Evolutionary conservation across 2,797 vertebrate genomes (phyloP).

Genomic region (Spea hammondii): DNA sequence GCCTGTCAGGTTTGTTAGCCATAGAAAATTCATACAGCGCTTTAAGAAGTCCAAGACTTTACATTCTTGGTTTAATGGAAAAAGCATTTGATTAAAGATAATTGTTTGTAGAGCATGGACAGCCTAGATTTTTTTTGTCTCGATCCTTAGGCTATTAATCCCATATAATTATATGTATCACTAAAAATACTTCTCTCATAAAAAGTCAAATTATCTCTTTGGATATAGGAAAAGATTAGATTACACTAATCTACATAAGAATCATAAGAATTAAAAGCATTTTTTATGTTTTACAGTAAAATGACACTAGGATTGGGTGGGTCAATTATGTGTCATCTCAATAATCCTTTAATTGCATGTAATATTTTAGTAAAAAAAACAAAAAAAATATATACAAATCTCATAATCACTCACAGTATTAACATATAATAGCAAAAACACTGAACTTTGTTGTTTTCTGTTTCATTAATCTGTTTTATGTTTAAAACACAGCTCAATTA

Average conservation of each 20-base stretch:
- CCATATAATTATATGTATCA: neutral
- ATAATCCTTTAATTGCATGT: neutral
- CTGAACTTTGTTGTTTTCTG: neutral
- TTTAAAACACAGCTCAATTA: constrained; percentile 35
- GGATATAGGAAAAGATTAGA: neutral
- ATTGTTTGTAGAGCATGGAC: too few species aligned
- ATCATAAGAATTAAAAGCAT: neutral
- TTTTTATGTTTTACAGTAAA: neutral
- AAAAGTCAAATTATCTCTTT: neutral
- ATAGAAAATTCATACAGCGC: too few species aligned
- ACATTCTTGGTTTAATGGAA: too few species aligned
- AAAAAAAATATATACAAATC: neutral
- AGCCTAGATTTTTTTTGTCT: neutral
- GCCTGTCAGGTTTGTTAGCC: too few species aligned
- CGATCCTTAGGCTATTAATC: neutral
- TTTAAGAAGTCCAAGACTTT: too few species aligned
- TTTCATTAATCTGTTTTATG: constrained; percentile 16
- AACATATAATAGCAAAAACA: neutral
- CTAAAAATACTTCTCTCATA: neutral
- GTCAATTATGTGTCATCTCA: neutral
- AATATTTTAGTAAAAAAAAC: neutral
- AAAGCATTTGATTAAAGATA: too few species aligned
- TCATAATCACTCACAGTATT: neutral
- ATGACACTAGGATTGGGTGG: neutral
- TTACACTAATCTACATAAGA: neutral